phyloP scores from a whole-genome alignment of 2,797 vertebrate species.

The Paramormyrops hopkinsi region DNA sequence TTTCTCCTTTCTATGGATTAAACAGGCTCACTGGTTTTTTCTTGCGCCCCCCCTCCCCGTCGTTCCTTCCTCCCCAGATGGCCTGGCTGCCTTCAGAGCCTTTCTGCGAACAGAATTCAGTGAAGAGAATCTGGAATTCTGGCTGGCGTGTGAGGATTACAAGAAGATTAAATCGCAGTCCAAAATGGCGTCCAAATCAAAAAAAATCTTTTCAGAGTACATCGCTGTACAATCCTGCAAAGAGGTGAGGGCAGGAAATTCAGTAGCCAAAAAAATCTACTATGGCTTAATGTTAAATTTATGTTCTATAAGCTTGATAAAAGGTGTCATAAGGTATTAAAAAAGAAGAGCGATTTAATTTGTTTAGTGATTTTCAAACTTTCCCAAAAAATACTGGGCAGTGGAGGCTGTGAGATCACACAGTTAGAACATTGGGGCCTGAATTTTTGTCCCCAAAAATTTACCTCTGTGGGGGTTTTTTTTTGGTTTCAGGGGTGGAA shows the following conservation, averaged over 20 bases:
- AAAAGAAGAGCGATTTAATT: neutral
- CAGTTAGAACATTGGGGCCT: neutral
- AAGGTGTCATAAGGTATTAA: neutral
- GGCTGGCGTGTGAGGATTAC: slow-evolving; percentile 88
- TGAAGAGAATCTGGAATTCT: slow-evolving; percentile 95
- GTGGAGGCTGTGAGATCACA: neutral
- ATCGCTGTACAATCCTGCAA: slow-evolving; percentile 79
- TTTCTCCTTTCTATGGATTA: neutral
- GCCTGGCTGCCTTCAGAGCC: slow-evolving; percentile 78
- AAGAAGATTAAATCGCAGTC: slow-evolving; percentile 72
- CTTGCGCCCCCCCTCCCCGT: neutral
- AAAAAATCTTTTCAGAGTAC: slow-evolving; percentile 80
- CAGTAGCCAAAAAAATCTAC: neutral
- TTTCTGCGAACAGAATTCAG: slow-evolving; percentile 91
- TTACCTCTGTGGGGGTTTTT: neutral
- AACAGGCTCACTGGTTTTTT: neutral
- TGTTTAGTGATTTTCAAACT: neutral
- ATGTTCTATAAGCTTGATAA: neutral
- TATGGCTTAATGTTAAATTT: neutral
- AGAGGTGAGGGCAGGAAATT: slow-evolving; percentile 64
- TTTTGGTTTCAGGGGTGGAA: neutral
- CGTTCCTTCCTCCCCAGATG: slow-evolving; percentile 60
- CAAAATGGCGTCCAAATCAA: slow-evolving; percentile 79
- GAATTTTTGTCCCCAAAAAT: neutral
- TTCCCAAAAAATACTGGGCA: neutral